A percentile compares a stretch with the other conserved stretches of the same genome.
Evolutionary conservation across 2,113 vertebrate species (phyloP).

Genomic region (Seriola quinqueradiata): DNA sequence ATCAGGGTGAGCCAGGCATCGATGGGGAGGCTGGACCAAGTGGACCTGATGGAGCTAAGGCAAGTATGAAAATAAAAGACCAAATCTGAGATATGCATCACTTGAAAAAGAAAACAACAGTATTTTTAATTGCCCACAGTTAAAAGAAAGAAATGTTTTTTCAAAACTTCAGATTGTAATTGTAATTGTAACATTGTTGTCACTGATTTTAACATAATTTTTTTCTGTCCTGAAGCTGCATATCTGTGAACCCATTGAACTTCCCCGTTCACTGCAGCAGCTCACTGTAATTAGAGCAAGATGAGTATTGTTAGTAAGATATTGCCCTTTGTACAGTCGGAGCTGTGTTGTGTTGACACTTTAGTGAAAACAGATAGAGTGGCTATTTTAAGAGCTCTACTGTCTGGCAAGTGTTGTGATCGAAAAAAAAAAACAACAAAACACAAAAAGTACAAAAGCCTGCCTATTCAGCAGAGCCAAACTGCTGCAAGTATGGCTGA

Average conservation of each 20-base stretch:
- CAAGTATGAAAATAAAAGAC: constrained; percentile 60
- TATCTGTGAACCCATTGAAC: constrained; percentile 26
- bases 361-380: constrained; percentile 53
- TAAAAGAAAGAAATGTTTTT: background rate
- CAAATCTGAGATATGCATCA: constrained; percentile 10
- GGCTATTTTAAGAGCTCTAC: constrained; percentile 55
- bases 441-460: constrained; percentile 20
- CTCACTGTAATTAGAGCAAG: constrained; percentile 33
- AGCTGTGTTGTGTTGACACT: constrained; percentile 39
- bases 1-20: constrained; percentile 92
- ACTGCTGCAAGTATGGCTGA: constrained; percentile 44
- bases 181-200: background rate
- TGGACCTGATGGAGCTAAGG: constrained; percentile 92
- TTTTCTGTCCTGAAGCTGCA: background rate
- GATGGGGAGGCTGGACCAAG: constrained; percentile 89
- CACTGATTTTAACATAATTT: background rate
- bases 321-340: constrained; percentile 35
- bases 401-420: constrained; percentile 47
- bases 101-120: background rate
- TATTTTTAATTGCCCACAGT: background rate
- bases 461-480: constrained; percentile 25
- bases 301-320: constrained; percentile 23
- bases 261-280: constrained; percentile 14
- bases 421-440: background rate
- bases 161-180: background rate